A percentile compares a stretch with the other conserved stretches of the same genome.
These are phyloP conservation scores for Metaphire vulgaris DNA, from an alignment of 1,140 invertebrate genomes.

Conservation along the genomic window DNA sequence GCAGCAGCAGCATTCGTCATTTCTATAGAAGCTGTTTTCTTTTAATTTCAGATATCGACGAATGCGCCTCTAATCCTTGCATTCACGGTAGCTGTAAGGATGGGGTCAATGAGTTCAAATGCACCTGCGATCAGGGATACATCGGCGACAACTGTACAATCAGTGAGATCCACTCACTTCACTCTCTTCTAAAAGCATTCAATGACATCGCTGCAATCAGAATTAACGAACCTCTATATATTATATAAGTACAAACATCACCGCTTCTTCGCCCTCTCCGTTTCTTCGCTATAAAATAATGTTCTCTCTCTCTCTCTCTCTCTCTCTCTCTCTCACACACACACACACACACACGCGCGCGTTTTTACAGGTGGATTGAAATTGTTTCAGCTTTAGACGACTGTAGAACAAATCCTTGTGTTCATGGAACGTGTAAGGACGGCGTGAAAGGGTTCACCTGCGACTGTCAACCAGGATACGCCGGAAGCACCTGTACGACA, in stretches of 20 bases:
- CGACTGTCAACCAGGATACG: constrained; percentile 39
- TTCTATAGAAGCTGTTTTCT: too few species aligned
- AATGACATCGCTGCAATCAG: too few species aligned
- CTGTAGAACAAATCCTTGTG: constrained; percentile 51
- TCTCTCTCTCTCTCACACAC: too few species aligned
- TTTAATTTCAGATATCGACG: constrained; percentile 45
- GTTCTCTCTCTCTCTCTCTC: too few species aligned
- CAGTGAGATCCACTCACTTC: background rate
- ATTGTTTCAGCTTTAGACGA: constrained; percentile 46
- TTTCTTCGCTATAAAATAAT: too few species aligned
- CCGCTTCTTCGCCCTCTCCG: too few species aligned
- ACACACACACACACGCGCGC: too few species aligned
- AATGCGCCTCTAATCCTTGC: constrained; percentile 52
- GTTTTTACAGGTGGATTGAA: too few species aligned
- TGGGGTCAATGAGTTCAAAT: constrained; percentile 49
- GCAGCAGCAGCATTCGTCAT: too few species aligned
- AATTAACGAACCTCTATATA: too few species aligned
- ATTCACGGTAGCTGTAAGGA: constrained; percentile 54
- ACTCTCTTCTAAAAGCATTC: too few species aligned
- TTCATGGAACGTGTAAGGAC: constrained; percentile 54
- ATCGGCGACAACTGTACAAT: constrained; percentile 21
- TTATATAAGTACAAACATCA: too few species aligned
- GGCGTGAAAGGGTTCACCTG: constrained; percentile 50
- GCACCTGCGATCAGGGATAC: constrained; percentile 47
- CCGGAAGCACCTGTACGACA: background rate